These are phyloP conservation scores for Notodromas monacha DNA, from an alignment of 2,888 invertebrate genomes.

Conservation along the genomic window DNA sequence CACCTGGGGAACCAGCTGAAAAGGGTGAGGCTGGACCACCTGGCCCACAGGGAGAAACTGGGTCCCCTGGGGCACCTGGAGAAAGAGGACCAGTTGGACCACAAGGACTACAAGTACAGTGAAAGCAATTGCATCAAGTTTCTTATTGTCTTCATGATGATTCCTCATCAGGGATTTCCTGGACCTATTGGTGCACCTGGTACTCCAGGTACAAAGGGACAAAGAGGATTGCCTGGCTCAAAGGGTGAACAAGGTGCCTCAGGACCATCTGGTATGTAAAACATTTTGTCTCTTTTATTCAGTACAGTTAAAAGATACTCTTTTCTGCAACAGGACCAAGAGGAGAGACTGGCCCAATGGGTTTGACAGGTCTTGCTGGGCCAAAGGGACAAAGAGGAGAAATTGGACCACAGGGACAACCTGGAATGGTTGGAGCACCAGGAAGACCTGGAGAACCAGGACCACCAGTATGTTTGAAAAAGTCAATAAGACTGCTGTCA, in stretches of 20 bases:
- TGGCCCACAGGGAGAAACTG: conserved; percentile 32
- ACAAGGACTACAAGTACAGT: conserved; percentile 28
- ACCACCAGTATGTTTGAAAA: conserved; percentile 29
- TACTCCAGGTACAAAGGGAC: conserved; percentile 34
- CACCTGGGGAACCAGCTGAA: conserved; percentile 46
- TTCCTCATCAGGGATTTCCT: conserved; percentile 13
- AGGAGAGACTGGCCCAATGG: conserved; percentile 28
- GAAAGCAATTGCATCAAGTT: conserved; percentile 14
- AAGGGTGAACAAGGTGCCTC: conserved; percentile 39
- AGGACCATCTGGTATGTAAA: conserved; percentile 24
- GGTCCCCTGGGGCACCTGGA: conserved; percentile 36
- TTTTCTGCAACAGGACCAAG: conserved; percentile 23
- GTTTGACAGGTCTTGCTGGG: conserved; percentile 27
- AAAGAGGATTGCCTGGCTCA: conserved; percentile 30
- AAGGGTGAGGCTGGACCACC: conserved; percentile 38
- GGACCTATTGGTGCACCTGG: conserved; percentile 34
- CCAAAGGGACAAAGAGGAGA: conserved; percentile 41
- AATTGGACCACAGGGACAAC: conserved; percentile 36
- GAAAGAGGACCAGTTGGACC: conserved; percentile 36
- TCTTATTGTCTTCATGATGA: background rate
- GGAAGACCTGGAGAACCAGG: conserved; percentile 44
- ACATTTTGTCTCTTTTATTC: no score
- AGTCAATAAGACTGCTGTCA: conserved; percentile 7
- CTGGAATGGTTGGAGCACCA: conserved; percentile 36
- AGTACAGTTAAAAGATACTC: no score